Evolutionary conservation across 2,888 invertebrate genomes (phyloP).

Genomic region (Gortyna flavago): DNA sequence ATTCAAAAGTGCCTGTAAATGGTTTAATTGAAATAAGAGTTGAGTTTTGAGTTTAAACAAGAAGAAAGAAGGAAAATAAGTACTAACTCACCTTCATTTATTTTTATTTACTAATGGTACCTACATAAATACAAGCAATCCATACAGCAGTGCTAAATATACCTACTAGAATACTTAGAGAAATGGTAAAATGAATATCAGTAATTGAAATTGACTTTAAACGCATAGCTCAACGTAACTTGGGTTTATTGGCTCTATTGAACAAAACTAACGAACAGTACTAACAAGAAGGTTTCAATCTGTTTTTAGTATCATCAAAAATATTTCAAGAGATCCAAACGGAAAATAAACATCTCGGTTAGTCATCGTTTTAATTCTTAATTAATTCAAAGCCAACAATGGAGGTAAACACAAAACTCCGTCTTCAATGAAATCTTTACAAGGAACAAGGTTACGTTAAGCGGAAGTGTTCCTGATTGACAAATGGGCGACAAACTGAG

Average conservation of each 20-base stretch:
- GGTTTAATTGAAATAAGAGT: too few species aligned
- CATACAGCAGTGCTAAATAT: too few species aligned
- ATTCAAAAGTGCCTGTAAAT: too few species aligned
- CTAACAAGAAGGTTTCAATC: too few species aligned
- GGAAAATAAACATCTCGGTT: not conserved
- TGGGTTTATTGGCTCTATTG: not conserved
- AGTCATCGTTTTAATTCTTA: not conserved
- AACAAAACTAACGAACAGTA: not conserved
- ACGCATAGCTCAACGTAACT: too few species aligned
- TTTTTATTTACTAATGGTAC: too few species aligned
- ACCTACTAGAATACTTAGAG: not conserved
- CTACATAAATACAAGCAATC: too few species aligned
- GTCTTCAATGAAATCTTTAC: slow-evolving; percentile 24
- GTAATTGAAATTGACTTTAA: too few species aligned
- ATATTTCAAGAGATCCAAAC: not conserved
- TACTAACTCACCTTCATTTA: too few species aligned
- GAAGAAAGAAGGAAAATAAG: not conserved
- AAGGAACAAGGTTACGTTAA: slow-evolving; percentile 15
- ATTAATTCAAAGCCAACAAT: slow-evolving; percentile 1
- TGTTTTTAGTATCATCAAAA: too few species aligned
- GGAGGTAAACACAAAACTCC: slow-evolving; percentile 4
- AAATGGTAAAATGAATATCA: not conserved
- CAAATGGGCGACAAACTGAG: slow-evolving; percentile 63
- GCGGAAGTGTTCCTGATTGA: slow-evolving; percentile 51
- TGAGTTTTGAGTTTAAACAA: too few species aligned